phyloP scores from a whole-genome alignment of 2,888 invertebrate genomes.

The Rhagonycha fulva region DNA sequence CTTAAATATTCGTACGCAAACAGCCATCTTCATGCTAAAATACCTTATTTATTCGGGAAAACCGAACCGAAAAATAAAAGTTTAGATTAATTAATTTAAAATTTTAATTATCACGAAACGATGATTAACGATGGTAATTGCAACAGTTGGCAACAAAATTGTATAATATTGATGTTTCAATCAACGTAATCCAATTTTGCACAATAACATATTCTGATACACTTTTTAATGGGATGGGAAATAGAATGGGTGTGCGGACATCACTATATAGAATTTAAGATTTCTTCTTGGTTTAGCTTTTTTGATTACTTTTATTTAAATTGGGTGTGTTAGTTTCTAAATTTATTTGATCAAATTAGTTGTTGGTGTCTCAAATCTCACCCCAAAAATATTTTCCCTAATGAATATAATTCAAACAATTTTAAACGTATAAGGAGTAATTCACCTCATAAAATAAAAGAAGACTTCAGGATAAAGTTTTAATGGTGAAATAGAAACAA shows the following conservation, averaged over 20 bases:
- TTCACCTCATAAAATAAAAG: not conserved
- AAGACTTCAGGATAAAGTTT: not conserved
- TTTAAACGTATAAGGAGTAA: not conserved
- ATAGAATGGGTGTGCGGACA: not conserved
- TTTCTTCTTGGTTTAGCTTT: not conserved
- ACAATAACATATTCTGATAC: not conserved
- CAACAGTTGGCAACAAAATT: constrained; percentile 4
- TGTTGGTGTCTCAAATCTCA: too few species aligned
- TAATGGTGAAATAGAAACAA: not conserved
- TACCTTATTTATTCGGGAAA: not conserved
- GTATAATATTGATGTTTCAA: not conserved
- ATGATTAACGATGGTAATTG: not conserved
- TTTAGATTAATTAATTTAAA: not conserved
- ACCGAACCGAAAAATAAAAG: not conserved
- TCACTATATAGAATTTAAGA: not conserved
- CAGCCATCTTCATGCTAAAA: not conserved
- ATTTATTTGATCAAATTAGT: too few species aligned
- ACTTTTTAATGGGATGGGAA: not conserved
- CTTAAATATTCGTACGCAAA: not conserved
- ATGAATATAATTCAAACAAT: not conserved
- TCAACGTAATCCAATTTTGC: not conserved
- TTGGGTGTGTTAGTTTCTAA: too few species aligned
- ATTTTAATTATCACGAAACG: not conserved
- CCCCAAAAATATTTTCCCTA: too few species aligned
- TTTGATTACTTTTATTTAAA: not conserved